These are phyloP conservation scores for Forbesichthys agassizii DNA, from an alignment of 2,113 vertebrate genomes.

Conservation along the genomic window DNA sequence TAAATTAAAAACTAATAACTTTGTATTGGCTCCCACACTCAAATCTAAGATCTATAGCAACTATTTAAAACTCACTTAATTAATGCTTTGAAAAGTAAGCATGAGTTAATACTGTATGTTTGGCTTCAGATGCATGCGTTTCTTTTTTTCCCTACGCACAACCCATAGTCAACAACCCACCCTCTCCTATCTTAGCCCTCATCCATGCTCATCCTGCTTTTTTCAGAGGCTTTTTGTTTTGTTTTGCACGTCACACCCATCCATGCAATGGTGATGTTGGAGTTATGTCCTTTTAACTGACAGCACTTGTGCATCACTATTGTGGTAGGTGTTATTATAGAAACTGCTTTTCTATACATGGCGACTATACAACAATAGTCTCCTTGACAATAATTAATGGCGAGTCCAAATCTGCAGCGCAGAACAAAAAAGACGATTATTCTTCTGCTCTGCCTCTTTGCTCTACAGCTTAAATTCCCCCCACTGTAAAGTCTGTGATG, in stretches of 20 bases:
- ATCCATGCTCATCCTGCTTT: slow-evolving; percentile 9
- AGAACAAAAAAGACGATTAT: slow-evolving; percentile 64
- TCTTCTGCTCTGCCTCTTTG: slow-evolving; percentile 56
- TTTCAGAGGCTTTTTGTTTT: slow-evolving; percentile 28
- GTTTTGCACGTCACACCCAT: slow-evolving; percentile 44
- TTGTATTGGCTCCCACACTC: neutral
- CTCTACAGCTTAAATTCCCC: slow-evolving; percentile 44
- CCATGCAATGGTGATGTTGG: slow-evolving; percentile 53
- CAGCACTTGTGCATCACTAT: slow-evolving; percentile 25
- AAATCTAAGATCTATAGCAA: neutral
- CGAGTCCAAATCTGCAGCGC: slow-evolving; percentile 38
- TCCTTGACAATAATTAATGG: slow-evolving; percentile 30
- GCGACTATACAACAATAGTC: slow-evolving; percentile 43
- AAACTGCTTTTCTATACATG: slow-evolving; percentile 30
- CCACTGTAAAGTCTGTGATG: slow-evolving; percentile 53
- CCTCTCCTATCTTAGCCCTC: slow-evolving; percentile 21
- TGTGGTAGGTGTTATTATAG: slow-evolving; percentile 33
- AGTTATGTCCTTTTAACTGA: slow-evolving; percentile 60
- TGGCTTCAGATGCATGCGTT: slow-evolving; percentile 51
- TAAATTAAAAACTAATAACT: slow-evolving; percentile 9
- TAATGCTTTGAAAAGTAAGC: slow-evolving; percentile 9
- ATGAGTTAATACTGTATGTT: slow-evolving; percentile 26
- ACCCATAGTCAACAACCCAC: slow-evolving; percentile 11
- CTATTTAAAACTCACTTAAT: neutral
- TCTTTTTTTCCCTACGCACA: neutral